Conservation (phyloP, 2,797 vertebrate species). For the Gymnoscopelus braueri region DNA sequence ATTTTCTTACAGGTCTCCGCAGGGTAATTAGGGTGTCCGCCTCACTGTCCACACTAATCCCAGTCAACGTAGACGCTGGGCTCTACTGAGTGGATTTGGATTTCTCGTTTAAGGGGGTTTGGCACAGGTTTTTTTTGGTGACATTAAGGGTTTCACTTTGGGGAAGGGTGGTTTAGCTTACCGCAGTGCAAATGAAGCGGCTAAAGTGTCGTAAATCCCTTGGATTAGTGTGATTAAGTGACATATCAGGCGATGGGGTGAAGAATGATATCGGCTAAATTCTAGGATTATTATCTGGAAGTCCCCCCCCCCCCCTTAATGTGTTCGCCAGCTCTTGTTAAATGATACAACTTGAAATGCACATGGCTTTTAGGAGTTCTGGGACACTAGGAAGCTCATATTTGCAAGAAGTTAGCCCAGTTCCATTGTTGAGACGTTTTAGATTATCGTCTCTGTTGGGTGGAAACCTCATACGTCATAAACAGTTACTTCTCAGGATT, state of each 20-base stretch:
- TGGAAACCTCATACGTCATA: too few relatives aligned
- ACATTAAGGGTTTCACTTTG: constrained; percentile 47
- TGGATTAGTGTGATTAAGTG: constrained; percentile 34
- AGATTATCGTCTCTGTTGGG: too few relatives aligned
- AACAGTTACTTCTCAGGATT: too few relatives aligned
- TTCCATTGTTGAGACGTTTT: constrained; percentile 25
- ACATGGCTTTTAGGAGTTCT: constrained; percentile 1
- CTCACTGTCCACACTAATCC: constrained; percentile 63
- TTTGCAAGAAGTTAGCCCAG: constrained; percentile 11
- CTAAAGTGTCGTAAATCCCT: constrained; percentile 36
- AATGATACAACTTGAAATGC: background rate
- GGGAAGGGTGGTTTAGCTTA: constrained; percentile 40
- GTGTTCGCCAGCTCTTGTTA: background rate
- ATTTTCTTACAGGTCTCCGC: constrained; percentile 64
- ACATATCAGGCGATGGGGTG: constrained; percentile 10
- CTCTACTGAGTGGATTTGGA: constrained; percentile 50
- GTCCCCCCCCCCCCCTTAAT: background rate
- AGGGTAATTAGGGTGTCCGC: constrained; percentile 62
- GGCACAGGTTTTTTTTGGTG: constrained; percentile 45
- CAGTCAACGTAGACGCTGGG: constrained; percentile 43
- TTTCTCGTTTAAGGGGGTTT: constrained; percentile 52
- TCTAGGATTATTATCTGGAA: background rate
- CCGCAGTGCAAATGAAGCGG: constrained; percentile 44
- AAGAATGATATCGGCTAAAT: constrained; percentile 3
- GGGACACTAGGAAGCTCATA: constrained; percentile 8